Evolutionary conservation across 2,888 invertebrate genomes (phyloP), one percentile per base, ranked within the genome.

Genomic region (Acanthopleura granulata): DNA sequence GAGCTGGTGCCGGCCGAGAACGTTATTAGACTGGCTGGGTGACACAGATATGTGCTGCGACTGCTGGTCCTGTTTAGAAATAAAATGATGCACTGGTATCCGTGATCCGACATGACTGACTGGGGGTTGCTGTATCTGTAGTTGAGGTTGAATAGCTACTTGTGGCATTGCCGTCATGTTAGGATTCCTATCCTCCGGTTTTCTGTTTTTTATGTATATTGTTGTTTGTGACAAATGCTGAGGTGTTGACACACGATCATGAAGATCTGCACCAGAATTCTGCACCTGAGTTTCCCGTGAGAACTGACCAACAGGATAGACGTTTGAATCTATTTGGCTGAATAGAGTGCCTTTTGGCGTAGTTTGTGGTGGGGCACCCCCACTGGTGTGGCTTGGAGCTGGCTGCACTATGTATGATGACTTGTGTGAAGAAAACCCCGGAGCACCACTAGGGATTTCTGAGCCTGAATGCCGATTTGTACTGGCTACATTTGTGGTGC

Each of bases 211-310:
- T 27, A 81, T 69, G 75, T 69, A 81, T 25, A 81, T 80, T 50
- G 77, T 79, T 51, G 80, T 77, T 72, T 80, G 81, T 62, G 82
- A 80, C 62, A 78, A 78, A 71, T 82, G 80, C 69, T 79, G 79
- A 49, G 76, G 69, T 16, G 50, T 69, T n/a, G 74, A 74, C 15
- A 30, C 72, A 22, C 76, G 78, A 15, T 61, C 57, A 49, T 71
- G 70, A 61, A 74, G 77, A 71, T 75, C 77, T 50, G 50, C 16
- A 18, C 74, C 51, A n/a, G 72, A 66, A 18, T 50, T 49, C 15
- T 49, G 74, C 40, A 40, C 40, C 3, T 40, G 40, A 40, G 40
- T 40, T 40, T 40, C 40, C 9, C 4, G 40, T 40, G 40, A 40
- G 40, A 40, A 40, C 72, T 74, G 77, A 18, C 73, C 72, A 49